phyloP scores from a whole-genome alignment of 2,113 vertebrate species.

The Leucosticte australis region DNA sequence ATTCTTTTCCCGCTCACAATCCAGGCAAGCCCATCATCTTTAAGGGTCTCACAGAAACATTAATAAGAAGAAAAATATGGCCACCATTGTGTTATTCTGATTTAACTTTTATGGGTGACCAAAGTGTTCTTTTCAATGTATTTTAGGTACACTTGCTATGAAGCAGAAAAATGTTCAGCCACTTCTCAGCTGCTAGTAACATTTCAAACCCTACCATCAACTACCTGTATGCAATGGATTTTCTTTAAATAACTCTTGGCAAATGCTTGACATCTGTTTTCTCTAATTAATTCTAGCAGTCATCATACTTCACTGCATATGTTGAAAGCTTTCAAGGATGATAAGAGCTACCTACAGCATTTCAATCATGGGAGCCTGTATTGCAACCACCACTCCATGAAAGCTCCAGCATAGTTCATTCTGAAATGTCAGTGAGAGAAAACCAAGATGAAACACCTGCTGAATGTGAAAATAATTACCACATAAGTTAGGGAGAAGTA shows the following conservation, averaged over 20 bases:
- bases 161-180: neutral
- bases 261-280: conserved; percentile 64
- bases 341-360: conserved; percentile 56
- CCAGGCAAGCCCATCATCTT: conserved; percentile 29
- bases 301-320: conserved; percentile 60
- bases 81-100: neutral
- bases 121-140: neutral
- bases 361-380: conserved; percentile 40
- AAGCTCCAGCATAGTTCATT: conserved; percentile 3
- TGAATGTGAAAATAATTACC: conserved; percentile 7
- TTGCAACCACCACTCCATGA: neutral
- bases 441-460: conserved; percentile 8
- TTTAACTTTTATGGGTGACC: neutral
- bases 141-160: neutral
- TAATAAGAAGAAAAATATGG: neutral
- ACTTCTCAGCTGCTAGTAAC: neutral
- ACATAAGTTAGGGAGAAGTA: neutral
- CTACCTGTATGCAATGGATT: conserved; percentile 29
- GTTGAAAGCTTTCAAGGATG: conserved; percentile 64
- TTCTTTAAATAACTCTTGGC: conserved; percentile 60
- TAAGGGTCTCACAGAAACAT: neutral
- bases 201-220: conserved; percentile 26
- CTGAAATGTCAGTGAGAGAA: conserved; percentile 13
- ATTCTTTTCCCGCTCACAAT: conserved; percentile 47
- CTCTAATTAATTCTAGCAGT: conserved; percentile 65